Base-by-base conservation (phyloP, 2,797 vertebrate species). In the Lacerta agilis region DNA sequence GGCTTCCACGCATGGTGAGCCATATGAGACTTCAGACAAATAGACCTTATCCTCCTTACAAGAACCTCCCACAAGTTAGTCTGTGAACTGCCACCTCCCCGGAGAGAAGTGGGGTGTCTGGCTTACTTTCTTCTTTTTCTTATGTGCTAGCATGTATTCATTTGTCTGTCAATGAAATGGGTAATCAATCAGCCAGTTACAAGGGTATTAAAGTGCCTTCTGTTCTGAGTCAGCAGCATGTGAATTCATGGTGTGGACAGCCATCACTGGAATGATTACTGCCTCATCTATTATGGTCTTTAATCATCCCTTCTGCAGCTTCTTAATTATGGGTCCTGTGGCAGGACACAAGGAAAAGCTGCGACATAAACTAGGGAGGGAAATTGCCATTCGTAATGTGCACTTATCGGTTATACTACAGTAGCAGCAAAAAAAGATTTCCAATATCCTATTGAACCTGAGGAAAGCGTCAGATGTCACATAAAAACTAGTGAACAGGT, bases 271-370 rank as follows among this genome's bases (percentile, higher is more conserved):
- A 87, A 5, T 5, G 36, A 78, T 55, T 82, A 3, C 82, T 43
- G 73, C 69, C 73, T 88, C 43, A 55, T 83, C 0, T 0, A 2
- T 11, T 69, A 36, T 10, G 33, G 8, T 0, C 1, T 4, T 79
- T 77, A 13, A 87, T 25, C 0, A 0, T 71, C 5, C 15, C 0
- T 89, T 61, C 9, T 23, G 58, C 11, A 55, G 72, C 58, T 76
- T 82, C 72, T 83, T 84, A 88, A 71, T 84, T 79, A 77, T 41
- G 27, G 45, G 23, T 67, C 64, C 64, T 78, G 64, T 83, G 36
- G 36, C 64, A 83, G 36, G 49, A 71, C 27, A 71, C 43, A 78
- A 10, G n/a, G 87, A 78, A 88, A 78, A 49, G 4, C 17, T 78
- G 81, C 25, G 55, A 61, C 15, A 41, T 75, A 66, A 3, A 25